Base-by-base conservation (phyloP, 2,888 invertebrate species). In the Dichetophora obliterata region DNA sequence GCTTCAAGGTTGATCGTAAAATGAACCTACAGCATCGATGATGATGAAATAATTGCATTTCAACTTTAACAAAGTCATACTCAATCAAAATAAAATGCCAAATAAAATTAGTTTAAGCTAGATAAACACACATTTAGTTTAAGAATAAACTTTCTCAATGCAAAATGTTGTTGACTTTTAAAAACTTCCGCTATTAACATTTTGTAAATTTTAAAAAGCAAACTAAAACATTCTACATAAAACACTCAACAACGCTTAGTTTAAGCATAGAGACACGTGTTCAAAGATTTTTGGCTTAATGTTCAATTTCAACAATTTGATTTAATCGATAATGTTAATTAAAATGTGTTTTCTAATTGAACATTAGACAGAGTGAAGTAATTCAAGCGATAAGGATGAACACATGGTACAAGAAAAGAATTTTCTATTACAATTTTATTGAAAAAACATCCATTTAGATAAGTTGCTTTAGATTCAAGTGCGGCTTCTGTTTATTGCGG, bases 301-400 rank as follows among this genome's bases (percentile, higher is more conserved):
- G 5, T 61, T 50, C 14, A 69, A 48, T 70, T 54, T 74, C 69
- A 76, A 78, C 65, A 59, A 75, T 73, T 78, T 73, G 70, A 85
- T 82, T 81, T 76, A 31, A 68, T 81, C 83, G 87, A 86, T 86
- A 87, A 86, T 83, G 83, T 83, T 85, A 86, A 86, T 86, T 84
- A 85, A 86, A 85, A 86, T 85, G 83, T 81, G 81, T 84, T 83
- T 82, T 83, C 81, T 86, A 85, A 87, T 86, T 86, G 86, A 83
- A 84, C 87, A 87, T 87, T 86, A 86, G 83, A 78, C 82, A 82
- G 84, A 87, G 87, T 86, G 85, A 85, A 86, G 83, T 81, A 82
- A 68, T 79, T 34, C 2, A 27, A 52, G 22, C 16, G 61, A 54
- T 50, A 65, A n/a, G 66, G 34, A 14, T 4, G 14, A n/a, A 3